Base-by-base conservation (phyloP, 2,113 vertebrate species). In the Stigmatopora nigra region DNA sequence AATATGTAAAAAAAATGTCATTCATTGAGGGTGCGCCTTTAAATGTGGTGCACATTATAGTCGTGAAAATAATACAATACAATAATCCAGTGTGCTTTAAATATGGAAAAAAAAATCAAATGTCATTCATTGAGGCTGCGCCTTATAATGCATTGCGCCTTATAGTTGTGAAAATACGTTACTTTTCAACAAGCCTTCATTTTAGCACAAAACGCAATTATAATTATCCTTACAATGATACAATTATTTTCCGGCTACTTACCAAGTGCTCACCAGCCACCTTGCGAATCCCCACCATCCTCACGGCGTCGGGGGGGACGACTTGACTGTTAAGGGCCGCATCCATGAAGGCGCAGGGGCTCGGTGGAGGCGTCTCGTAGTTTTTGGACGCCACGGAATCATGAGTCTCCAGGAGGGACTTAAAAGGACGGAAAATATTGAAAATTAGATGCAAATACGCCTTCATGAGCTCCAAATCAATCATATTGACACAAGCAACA, bases 261-360 rank as follows among this genome's bases (percentile, higher is more conserved):
- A 98, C 95, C 93, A 98, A 88, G 78, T 96, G 95, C 71, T 98
- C 94, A 9, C 95, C 95, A 0, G 94, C 92, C 0, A 93, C 91
- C 75, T 96, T 97, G 22, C 95, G 92, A 75, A 98, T 95, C 69
- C 96, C 95, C 82, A 98, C 96, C 95, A 98, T 97, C 81, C 95
- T 89, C 67, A 98, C 93, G 0, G 96, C 95, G 0, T 98, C 95
- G 0, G 95, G 94, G 13, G 95, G 95, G 35, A 97, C 92, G 0
- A 94, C 94, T 86, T 97, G 94, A 87, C 89, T 94, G 90, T 86
- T 94, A 72, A 95, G 88, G 1, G 91, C 86, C 0, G 94, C 88
- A 36, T 95, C 95, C 88, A 94, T 90, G 55, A 90, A 87, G 6
- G 93, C 93, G 59, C 89, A 91, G n/a, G 91, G 90, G 78, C 94